Conservation (phyloP, 2,113 vertebrate species). For the Amia ocellicauda region DNA sequence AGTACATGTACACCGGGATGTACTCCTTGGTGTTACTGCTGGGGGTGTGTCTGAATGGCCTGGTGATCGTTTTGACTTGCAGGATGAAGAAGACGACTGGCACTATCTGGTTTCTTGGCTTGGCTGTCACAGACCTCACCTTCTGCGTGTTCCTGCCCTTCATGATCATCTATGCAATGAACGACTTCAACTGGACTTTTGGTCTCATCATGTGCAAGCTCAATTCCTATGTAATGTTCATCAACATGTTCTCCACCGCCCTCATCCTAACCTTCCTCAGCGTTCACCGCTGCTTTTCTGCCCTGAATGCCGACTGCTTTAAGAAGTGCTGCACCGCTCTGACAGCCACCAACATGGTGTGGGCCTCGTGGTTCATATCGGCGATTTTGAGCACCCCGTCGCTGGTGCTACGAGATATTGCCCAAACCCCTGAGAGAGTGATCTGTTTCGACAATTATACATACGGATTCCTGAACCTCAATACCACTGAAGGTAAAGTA, state of each 20-base stretch:
- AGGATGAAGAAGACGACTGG: slow-evolving; percentile 70
- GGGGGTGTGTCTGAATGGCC: slow-evolving; percentile 64
- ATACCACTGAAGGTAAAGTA: not conserved
- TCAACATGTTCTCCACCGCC: slow-evolving; percentile 33
- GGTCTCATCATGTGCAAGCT: slow-evolving; percentile 68
- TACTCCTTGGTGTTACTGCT: slow-evolving; percentile 60
- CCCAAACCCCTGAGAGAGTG: not conserved
- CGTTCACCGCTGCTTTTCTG: slow-evolving; percentile 64
- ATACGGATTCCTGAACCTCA: not conserved
- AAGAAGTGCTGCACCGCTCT: slow-evolving; percentile 39
- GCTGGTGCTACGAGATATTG: slow-evolving; percentile 59
- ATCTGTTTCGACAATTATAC: slow-evolving; percentile 68
- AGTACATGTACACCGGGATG: slow-evolving; percentile 43
- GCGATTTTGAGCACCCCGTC: slow-evolving; percentile 61
- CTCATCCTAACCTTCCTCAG: slow-evolving; percentile 51
- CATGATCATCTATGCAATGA: slow-evolving; percentile 62
- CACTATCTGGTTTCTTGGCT: slow-evolving; percentile 68
- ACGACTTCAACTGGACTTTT: slow-evolving; percentile 66
- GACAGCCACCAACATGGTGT: slow-evolving; percentile 41
- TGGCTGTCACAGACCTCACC: slow-evolving; percentile 67
- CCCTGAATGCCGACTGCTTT: slow-evolving; percentile 47
- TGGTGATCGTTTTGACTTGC: slow-evolving; percentile 61
- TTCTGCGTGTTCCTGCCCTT: slow-evolving; percentile 71
- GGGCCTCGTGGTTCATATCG: slow-evolving; percentile 53
- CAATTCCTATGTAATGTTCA: slow-evolving; percentile 39